phyloP scores from a whole-genome alignment of 2,888 invertebrate genomes.

The Tuta absoluta region DNA sequence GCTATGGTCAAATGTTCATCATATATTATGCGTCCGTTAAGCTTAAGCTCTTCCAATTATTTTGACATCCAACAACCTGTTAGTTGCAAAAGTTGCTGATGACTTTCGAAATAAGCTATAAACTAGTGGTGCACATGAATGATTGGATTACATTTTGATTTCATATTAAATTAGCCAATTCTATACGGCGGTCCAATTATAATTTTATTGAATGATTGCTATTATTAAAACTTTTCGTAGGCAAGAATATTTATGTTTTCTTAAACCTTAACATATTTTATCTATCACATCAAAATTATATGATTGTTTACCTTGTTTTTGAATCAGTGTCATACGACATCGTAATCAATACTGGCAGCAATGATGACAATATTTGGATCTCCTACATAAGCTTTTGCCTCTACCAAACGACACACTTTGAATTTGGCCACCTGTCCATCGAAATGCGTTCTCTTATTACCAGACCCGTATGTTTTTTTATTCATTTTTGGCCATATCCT shows the following conservation, averaged over 20 bases:
- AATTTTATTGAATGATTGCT: too few relatives aligned
- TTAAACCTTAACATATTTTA: background rate
- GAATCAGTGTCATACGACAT: conserved; percentile 4
- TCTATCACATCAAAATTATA: background rate
- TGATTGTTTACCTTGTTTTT: background rate
- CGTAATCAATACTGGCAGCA: conserved; percentile 13
- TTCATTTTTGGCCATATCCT: conserved; percentile 23
- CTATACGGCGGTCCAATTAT: too few relatives aligned
- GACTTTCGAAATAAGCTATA: conserved; percentile 11
- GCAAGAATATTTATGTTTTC: too few relatives aligned
- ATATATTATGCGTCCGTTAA: conserved; percentile 3
- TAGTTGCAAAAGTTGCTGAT: conserved; percentile 15
- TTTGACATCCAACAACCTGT: conserved; percentile 20
- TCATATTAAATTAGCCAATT: too few relatives aligned
- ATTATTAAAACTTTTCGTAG: too few relatives aligned
- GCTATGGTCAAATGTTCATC: conserved; percentile 9
- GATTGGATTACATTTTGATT: too few relatives aligned
- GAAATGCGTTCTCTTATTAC: conserved; percentile 16
- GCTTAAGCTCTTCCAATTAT: conserved; percentile 23
- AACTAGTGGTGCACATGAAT: background rate
- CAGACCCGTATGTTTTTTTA: conserved; percentile 17
- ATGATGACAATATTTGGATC: conserved; percentile 23
- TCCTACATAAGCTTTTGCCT: conserved; percentile 15
- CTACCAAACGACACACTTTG: conserved; percentile 15
- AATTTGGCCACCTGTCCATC: conserved; percentile 6